Base-by-base conservation (phyloP, 2,888 invertebrate species). In the Penaeus monodon region DNA sequence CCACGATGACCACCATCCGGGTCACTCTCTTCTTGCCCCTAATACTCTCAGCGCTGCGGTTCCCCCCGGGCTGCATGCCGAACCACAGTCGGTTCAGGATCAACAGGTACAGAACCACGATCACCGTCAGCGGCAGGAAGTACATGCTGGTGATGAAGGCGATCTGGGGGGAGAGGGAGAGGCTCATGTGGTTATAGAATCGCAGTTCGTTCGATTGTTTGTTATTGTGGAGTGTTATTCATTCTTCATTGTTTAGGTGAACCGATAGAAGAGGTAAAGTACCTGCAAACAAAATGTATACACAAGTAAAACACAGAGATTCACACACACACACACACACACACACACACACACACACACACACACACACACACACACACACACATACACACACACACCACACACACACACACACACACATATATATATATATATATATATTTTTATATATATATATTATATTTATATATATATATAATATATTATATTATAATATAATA, bases 71-170 rank as follows among this genome's bases (percentile, higher is more conserved):
- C 17, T 92, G 95, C 10, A 93, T 93, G 85, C 95, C 95, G 91
- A 95, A 95, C 96, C 98, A 97, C 91, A 98, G 93, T 91, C 97
- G 94, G 91, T 95, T 95, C 92, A 98, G 93, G 97, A 98, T 97
- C 91, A 96, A 95, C 93, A 97, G 95, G 92, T 98, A 98, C 90
- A 98, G 94, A 90, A 96, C 95, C 92, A 96, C 96, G 92, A 97
- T 97, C 91, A 97, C 93, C 81, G 96, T 95, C 93, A 98, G 93
- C 1, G 98, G 98, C 90, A 98, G 94, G 91, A 97, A 95, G 93
- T 97, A 98, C 83, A 97, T 97, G 88, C 96, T 96, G 90, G 96
- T 93, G 92, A 98, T 96, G 93, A 98, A 97, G 20, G 95, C 95
- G 92, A 97, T 94, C 93, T 97, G 95, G n/a, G 33, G 74, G 64